Evolutionary conservation across 1,140 invertebrate genomes (phyloP).

Genomic region (Aphelinus certus): DNA sequence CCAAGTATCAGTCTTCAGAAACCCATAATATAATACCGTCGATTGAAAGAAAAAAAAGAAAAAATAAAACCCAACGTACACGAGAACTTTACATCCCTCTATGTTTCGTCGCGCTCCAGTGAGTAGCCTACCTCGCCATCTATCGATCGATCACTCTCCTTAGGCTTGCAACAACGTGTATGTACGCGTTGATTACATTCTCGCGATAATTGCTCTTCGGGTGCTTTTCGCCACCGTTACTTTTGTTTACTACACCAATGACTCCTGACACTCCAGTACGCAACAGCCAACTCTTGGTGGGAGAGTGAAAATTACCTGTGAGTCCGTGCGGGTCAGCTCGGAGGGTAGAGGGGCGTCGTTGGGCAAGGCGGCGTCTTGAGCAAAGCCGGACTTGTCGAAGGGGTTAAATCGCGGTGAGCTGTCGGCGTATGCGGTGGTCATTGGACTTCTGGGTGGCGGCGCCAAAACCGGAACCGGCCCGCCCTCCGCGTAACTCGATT

Average conservation of each 20-base stretch:
- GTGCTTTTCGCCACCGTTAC: too few species aligned
- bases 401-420: conserved; percentile 72
- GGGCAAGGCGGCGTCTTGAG: conserved; percentile 57
- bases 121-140: too few species aligned
- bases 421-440: conserved; percentile 66
- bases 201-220: too few species aligned
- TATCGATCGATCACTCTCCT: too few species aligned
- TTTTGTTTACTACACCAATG: too few species aligned
- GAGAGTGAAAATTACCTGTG: conserved; percentile 51
- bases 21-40: too few species aligned
- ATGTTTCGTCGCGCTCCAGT: too few species aligned
- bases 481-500: conserved; percentile 50
- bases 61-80: neutral
- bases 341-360: conserved; percentile 47
- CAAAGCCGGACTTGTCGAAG: conserved; percentile 77
- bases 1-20: too few species aligned
- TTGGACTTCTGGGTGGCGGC: conserved; percentile 74
- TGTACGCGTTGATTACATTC: too few species aligned
- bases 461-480: conserved; percentile 75
- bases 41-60: conserved; percentile 8
- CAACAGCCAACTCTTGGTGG: neutral
- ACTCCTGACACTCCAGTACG: conserved; percentile 4
- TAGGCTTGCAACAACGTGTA: too few species aligned
- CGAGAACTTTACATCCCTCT: too few species aligned
- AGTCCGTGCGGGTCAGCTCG: conserved; percentile 58